A percentile compares a stretch with the other conserved stretches of the same genome.
phyloP scores from a whole-genome alignment of 2,113 vertebrate species.

The Osmerus mordax region DNA sequence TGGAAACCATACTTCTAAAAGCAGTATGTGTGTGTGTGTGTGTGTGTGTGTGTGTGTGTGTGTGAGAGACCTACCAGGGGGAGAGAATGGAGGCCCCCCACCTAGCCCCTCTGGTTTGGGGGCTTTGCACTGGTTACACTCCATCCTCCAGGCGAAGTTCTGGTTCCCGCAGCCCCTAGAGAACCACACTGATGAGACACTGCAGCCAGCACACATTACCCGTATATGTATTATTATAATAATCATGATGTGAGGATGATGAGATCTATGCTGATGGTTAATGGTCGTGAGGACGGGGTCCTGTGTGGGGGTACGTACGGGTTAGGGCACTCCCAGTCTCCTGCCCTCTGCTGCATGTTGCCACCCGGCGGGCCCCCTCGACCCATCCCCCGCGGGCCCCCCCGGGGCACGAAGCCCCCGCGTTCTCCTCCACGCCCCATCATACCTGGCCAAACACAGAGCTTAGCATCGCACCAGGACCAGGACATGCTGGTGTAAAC shows the following conservation, averaged over 20 bases:
- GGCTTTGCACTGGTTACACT: slow-evolving; percentile 99
- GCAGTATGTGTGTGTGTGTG: not conserved
- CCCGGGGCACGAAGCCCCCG: slow-evolving; percentile 84
- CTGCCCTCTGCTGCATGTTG: slow-evolving; percentile 93
- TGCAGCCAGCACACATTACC: not conserved
- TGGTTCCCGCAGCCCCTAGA: slow-evolving; percentile 94
- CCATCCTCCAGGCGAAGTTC: slow-evolving; percentile 97
- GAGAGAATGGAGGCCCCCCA: slow-evolving; percentile 86
- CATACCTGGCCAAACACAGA: slow-evolving; percentile 50
- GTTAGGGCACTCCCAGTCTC: slow-evolving; percentile 98
- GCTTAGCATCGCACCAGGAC: not conserved
- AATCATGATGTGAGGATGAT: too few relatives aligned
- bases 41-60: not conserved
- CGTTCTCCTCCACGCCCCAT: slow-evolving; percentile 79
- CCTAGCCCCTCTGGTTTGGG: slow-evolving; percentile 90
- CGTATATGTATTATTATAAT: too few relatives aligned
- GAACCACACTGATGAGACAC: not conserved
- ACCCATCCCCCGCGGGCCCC: slow-evolving; percentile 77
- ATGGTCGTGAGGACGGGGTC: too few relatives aligned
- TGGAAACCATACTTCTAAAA: too few relatives aligned
- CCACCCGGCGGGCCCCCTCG: slow-evolving; percentile 84
- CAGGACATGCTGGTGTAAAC: not conserved
- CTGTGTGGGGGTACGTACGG: slow-evolving; percentile 74
- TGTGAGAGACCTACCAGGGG: slow-evolving; percentile 74
- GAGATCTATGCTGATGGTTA: too few relatives aligned